Base-by-base conservation (phyloP, 2,888 invertebrate genomes). In the Drosophila melanosoma region DNA sequence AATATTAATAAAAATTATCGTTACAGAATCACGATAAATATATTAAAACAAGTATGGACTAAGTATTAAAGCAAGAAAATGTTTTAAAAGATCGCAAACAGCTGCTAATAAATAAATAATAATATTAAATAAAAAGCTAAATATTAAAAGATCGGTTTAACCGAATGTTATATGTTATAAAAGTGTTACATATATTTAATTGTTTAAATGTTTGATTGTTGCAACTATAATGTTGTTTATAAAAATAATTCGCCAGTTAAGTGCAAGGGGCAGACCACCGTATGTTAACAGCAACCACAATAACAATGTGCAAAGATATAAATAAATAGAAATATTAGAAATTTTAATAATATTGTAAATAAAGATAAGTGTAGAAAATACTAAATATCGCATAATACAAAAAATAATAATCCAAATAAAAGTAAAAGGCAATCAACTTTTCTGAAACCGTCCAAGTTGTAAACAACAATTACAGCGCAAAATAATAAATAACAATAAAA, bases 201-300 rank as follows among this genome's bases (percentile, higher is more conserved):
- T 54, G 45, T 56, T 74, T 20, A 69, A 61, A 69, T 74, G 52
- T 48, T 53, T 45, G 36, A 69, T 67, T 74, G 45, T 64, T 52
- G 62, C 70, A 64, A 59, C 70, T 58, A 85, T 75, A 77, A 79
- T 87, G 81, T 81, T 81, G 71, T 67, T 74, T 72, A 53, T 61
- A 67, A 74, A 70, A 78, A 71, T 51, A 29, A 60, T 80, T 53
- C 74, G 77, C 71, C 60, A 77, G 65, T 71, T 86, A 54, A 89
- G 76, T 74, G 79, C 76, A 79, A 88, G 73, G 69, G 74, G 76
- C 64, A 89, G 81, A 88, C 89, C 87, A 88, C 86, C 86, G 88
- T 82, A 81, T 76, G 58, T 57, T 54, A 75, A 68, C 26, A 57
- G 64, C 38, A 42, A 29, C 17, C 59, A 70, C 40, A 40, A 23